A percentile compares a stretch with the other conserved stretches of the same genome.
These are phyloP conservation scores for Nymphicus hollandicus DNA, from an alignment of 2,113 vertebrate species.

Conservation along the genomic window DNA sequence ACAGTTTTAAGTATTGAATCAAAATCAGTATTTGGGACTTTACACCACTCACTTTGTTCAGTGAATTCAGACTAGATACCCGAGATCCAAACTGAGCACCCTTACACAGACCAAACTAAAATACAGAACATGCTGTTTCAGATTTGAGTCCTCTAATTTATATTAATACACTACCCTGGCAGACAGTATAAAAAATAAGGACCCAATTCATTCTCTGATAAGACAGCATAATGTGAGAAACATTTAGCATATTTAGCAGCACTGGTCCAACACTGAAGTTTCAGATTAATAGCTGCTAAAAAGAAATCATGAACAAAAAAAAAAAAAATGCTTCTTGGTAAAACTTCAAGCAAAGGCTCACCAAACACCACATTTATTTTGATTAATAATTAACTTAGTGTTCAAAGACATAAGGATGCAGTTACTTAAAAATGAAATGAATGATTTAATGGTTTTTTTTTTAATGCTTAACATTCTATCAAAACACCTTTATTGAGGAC, in stretches of 20 bases:
- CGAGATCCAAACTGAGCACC: not conserved
- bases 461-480: not conserved
- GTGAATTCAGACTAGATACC: not conserved
- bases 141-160: constrained; percentile 26
- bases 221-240: not conserved
- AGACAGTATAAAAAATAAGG: not conserved
- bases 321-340: not conserved
- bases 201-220: not conserved
- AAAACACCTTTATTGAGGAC: not conserved
- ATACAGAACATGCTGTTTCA: not conserved
- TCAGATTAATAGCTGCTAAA: not conserved
- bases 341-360: not conserved
- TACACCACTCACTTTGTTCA: not conserved
- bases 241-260: not conserved
- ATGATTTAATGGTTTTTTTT: not conserved
- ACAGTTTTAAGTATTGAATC: not conserved
- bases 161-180: not conserved
- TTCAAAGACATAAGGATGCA: not conserved
- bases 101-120: not conserved
- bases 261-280: not conserved
- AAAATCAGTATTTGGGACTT: not conserved
- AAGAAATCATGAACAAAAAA: not conserved
- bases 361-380: not conserved
- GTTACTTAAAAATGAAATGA: not conserved
- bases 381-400: not conserved